Conservation (phyloP, 2,888 invertebrate species). For the Andricus curvator region DNA sequence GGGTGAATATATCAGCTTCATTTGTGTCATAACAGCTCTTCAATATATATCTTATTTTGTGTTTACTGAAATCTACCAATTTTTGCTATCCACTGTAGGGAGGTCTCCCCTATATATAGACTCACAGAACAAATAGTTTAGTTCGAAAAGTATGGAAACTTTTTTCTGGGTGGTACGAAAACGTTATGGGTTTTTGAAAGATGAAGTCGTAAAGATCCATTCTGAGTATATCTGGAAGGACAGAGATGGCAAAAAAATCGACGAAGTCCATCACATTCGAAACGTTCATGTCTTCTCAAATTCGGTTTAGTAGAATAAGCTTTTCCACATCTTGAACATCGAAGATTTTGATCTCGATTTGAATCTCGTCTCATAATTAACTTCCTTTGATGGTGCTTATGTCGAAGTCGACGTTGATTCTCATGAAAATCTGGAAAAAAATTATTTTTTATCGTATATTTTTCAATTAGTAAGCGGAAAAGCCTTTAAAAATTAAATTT, state of each 20-base stretch:
- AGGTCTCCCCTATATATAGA: too few relatives aligned
- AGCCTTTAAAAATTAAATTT: neutral
- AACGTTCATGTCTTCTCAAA: constrained; percentile 45
- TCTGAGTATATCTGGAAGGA: constrained; percentile 84
- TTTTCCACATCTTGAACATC: constrained; percentile 74
- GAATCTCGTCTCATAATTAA: neutral
- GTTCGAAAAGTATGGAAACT: constrained; percentile 7
- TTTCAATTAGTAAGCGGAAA: too few relatives aligned
- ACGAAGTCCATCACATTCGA: constrained; percentile 54
- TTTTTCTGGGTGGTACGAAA: constrained; percentile 61
- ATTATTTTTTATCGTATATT: neutral
- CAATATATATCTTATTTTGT: too few relatives aligned
- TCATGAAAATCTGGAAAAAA: neutral
- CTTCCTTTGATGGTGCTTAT: neutral
- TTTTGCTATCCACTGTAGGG: too few relatives aligned
- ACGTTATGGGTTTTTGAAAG: constrained; percentile 63
- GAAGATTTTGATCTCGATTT: neutral
- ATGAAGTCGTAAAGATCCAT: constrained; percentile 79
- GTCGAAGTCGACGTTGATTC: neutral
- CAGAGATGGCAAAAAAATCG: constrained; percentile 81
- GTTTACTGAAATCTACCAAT: too few relatives aligned
- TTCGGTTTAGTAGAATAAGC: constrained; percentile 71
- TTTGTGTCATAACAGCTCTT: too few relatives aligned
- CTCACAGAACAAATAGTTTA: constrained; percentile 37
- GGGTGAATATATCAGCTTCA: too few relatives aligned